A percentile compares a stretch with the other conserved stretches of the same genome.
Evolutionary conservation across 2,888 invertebrate genomes (phyloP).

Genomic region (Leptinotarsa rubiginosa): DNA sequence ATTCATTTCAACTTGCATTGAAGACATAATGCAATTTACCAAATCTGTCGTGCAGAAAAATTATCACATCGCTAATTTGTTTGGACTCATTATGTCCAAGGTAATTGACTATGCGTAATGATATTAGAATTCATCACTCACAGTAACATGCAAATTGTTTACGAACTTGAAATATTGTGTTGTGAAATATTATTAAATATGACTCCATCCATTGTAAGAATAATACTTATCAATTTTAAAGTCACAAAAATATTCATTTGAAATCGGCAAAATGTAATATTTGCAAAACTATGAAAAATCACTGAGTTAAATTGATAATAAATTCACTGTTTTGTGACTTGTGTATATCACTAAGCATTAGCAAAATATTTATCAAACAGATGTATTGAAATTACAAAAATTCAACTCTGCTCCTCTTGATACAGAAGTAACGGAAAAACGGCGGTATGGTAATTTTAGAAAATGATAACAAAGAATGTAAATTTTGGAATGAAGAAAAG

Average conservation of each 20-base stretch:
- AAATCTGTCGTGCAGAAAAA: constrained; percentile 2
- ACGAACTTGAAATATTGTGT: neutral
- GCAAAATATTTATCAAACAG: no score
- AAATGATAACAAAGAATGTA: no score
- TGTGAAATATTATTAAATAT: constrained; percentile 14
- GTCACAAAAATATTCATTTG: neutral
- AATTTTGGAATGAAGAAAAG: no score
- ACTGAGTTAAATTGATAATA: no score
- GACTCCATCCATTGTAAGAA: neutral
- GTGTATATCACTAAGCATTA: no score
- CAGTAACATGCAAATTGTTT: constrained; percentile 6
- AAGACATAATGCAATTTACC: neutral
- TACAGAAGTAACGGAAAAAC: no score
- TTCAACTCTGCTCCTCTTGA: no score
- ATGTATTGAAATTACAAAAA: no score
- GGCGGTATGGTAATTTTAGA: no score
- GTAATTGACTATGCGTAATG: constrained; percentile 10
- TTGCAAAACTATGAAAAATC: no score
- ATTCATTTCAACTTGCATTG: neutral
- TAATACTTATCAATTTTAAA: neutral
- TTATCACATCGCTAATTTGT: constrained; percentile 1
- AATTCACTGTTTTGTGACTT: no score
- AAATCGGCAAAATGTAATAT: no score
- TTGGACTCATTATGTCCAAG: constrained; percentile 10
- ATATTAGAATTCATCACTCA: neutral